A percentile compares a stretch with the other conserved stretches of the same genome.
phyloP scores from a whole-genome alignment of 2,888 invertebrate species.

The Tinea semifulvella region DNA sequence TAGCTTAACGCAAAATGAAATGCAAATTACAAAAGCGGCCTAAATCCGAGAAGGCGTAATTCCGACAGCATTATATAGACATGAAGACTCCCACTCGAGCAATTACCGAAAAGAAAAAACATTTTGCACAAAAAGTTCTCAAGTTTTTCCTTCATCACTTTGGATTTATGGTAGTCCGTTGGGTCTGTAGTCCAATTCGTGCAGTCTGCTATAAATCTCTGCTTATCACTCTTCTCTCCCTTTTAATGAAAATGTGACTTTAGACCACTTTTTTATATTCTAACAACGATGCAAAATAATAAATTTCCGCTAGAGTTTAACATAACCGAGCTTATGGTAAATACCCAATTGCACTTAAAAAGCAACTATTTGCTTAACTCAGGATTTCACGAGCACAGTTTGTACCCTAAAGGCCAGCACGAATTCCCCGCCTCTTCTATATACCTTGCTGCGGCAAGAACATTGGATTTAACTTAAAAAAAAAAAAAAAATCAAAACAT shows the following conservation, averaged over 20 bases:
- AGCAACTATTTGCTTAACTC: no score
- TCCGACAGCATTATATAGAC: slow-evolving; percentile 19
- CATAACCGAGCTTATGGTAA: no score
- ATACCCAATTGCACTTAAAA: no score
- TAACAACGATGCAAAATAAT: no score
- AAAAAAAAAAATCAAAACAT: no score
- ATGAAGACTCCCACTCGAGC: slow-evolving; percentile 15
- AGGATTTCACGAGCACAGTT: no score
- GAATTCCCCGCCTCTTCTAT: no score
- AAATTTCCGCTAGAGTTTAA: no score
- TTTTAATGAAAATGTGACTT: slow-evolving; percentile 5
- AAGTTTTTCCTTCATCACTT: slow-evolving; percentile 13
- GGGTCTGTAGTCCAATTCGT: slow-evolving; percentile 11
- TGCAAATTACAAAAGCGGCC: slow-evolving; percentile 28
- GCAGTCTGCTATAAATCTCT: slow-evolving; percentile 13
- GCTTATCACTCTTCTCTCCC: slow-evolving; percentile 11
- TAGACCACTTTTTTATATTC: slow-evolving; percentile 5
- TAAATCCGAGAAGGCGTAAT: slow-evolving; percentile 22
- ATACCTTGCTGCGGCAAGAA: no score
- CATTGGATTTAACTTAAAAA: no score
- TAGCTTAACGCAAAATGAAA: slow-evolving; percentile 29
- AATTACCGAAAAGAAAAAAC: slow-evolving; percentile 14
- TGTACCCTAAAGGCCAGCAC: no score
- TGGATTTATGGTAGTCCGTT: slow-evolving; percentile 15
- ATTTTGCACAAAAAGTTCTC: slow-evolving; percentile 13